Evolutionary conservation across 2,888 invertebrate genomes (phyloP), one percentile per base, ranked within the genome.

Genomic region (Cetonia aurata): DNA sequence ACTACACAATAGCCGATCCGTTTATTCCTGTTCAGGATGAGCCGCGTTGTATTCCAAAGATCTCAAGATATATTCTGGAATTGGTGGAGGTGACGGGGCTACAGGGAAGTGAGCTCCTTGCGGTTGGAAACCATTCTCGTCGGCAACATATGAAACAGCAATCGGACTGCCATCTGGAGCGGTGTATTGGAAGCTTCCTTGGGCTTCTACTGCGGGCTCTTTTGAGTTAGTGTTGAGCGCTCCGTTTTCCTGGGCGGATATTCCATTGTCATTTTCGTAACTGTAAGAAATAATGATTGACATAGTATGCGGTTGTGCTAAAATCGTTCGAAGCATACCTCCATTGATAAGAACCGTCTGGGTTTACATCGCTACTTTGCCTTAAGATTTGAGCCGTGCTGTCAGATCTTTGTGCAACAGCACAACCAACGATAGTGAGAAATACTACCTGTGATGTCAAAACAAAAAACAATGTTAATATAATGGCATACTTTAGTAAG

Each of bases 51-150:
- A 91, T 78, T 90, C 91, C 56, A 92, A 85, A 42, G 91, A 90
- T 80, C 90, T 90, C 79, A 90, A 89, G 76, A 92, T 92, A 81
- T 89, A 90, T 81, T 89, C 89, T 71, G 91, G 91, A 53, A 83
- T 89, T 77, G 91, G 91, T 25, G 91, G 91, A 19, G 91, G 89
- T 12, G 90, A 90, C 10, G 91, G 91, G 33, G 74, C 72, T 10
- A 74, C 73, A 73, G 91, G 83, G 13, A 79, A 68, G 69, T 74
- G 75, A 42, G 75, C 76, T n/a, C 83, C 91, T 81, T 86, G 83
- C 25, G 92, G 88, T 73, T 89, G 89, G 87, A 89, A 92, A 71
- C 92, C 92, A 75, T 90, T 89, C 80, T 91, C 91, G 76, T 92
- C 90, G 75, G 92, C 91, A 71, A 87, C 79, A 83, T 91, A 92